phyloP scores from a whole-genome alignment of 2,797 vertebrate species.

The Momotus momota region DNA sequence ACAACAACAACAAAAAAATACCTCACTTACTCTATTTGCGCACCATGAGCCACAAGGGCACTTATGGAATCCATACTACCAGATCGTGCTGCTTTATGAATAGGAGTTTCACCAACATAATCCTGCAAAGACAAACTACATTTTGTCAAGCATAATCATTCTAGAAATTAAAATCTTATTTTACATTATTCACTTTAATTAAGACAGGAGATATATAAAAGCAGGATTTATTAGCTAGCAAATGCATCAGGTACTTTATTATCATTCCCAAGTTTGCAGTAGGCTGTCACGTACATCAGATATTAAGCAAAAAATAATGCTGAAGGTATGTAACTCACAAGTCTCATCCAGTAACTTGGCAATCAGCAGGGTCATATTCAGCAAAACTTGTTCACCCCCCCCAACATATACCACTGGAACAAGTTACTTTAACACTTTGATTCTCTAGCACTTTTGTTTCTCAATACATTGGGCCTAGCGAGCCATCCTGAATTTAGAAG shows the following conservation, averaged over 20 bases:
- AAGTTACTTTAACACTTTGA: background rate
- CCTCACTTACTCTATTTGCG: slow-evolving; percentile 92
- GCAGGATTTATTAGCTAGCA: background rate
- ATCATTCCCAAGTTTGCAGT: background rate
- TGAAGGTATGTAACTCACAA: background rate
- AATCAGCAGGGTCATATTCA: background rate
- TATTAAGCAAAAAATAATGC: background rate
- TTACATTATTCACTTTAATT: background rate
- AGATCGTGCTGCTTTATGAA: slow-evolving; percentile 96
- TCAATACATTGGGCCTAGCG: background rate
- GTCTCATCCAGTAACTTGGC: background rate
- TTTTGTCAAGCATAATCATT: slow-evolving; percentile 61
- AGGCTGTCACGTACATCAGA: background rate
- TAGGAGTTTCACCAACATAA: slow-evolving; percentile 93
- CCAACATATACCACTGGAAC: rapidly evolving
- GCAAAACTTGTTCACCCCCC: background rate
- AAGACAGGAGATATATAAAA: slow-evolving; percentile 1
- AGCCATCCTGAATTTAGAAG: background rate
- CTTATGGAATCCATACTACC: slow-evolving; percentile 94
- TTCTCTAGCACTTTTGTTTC: background rate
- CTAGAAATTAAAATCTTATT: background rate
- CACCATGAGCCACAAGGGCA: slow-evolving; percentile 91
- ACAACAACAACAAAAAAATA: slow-evolving; percentile 46
- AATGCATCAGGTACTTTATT: background rate
- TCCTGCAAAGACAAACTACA: slow-evolving; percentile 84